A percentile compares a stretch with the other conserved stretches of the same genome.
Conservation (phyloP, 2,113 vertebrate species). For the Callithrix jacchus region DNA sequence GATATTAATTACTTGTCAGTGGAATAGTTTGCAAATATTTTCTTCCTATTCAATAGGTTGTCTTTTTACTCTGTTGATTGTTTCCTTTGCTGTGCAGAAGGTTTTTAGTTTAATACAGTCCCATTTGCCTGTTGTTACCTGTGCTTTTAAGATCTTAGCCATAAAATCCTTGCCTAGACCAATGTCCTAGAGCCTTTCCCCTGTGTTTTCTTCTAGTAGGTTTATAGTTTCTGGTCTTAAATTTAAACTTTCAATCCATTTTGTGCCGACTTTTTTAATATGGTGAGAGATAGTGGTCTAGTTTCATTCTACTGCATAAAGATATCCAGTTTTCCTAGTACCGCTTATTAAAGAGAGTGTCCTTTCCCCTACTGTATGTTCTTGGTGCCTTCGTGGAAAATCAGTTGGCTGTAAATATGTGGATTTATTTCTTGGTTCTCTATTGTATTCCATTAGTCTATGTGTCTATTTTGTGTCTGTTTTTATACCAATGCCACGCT, state of each 20-base stretch:
- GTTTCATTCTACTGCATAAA: not conserved
- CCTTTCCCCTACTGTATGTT: not conserved
- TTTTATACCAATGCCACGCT: not conserved
- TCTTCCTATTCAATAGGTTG: not conserved
- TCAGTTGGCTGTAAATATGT: not conserved
- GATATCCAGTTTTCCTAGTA: not conserved
- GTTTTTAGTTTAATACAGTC: not conserved
- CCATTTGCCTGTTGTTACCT: not conserved
- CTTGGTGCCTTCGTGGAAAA: not conserved
- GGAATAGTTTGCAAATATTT: not conserved
- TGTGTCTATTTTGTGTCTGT: not conserved
- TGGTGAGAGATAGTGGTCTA: not conserved
- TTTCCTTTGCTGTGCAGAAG: not conserved
- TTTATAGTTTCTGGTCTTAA: not conserved
- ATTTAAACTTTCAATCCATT: not conserved
- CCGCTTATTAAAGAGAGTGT: not conserved
- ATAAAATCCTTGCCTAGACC: not conserved
- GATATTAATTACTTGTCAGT: not conserved
- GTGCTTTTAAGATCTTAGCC: not conserved
- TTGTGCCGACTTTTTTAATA: not conserved
- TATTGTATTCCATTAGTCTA: not conserved
- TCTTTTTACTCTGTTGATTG: not conserved
- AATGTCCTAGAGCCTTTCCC: not conserved
- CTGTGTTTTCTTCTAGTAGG: not conserved
- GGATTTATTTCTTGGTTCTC: not conserved